Evolutionary conservation across 2,797 vertebrate species (phyloP).

Genomic region (Threskiornis aethiopicus): DNA sequence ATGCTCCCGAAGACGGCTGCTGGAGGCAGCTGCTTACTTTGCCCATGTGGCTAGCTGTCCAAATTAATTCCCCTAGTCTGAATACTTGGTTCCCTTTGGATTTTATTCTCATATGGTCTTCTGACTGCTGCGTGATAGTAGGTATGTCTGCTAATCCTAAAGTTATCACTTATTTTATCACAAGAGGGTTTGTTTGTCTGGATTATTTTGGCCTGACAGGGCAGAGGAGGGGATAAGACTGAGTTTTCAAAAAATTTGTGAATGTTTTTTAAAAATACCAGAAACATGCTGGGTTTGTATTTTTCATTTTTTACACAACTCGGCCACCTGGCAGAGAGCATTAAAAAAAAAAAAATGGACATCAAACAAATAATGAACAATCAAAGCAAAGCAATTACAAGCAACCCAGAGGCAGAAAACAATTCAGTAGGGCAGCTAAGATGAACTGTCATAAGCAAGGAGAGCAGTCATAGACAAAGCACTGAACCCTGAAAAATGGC

Average conservation of each 20-base stretch:
- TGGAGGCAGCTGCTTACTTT: neutral
- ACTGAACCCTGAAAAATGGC: neutral
- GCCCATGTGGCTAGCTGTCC: neutral
- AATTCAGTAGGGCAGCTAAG: neutral
- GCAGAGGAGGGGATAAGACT: neutral
- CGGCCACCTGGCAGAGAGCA: neutral
- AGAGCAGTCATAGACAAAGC: neutral
- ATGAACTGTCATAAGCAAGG: slow-evolving; percentile 4
- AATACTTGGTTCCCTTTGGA: neutral
- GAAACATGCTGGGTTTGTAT: neutral
- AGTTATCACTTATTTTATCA: neutral
- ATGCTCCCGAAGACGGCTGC: neutral
- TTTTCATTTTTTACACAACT: neutral
- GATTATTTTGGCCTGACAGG: neutral
- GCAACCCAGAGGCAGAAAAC: slow-evolving; percentile 24
- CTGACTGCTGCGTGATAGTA: neutral
- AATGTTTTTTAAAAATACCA: neutral
- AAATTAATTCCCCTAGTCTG: neutral
- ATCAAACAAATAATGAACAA: slow-evolving; percentile 42
- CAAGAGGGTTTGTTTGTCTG: neutral
- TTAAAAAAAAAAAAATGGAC: neutral
- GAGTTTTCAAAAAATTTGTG: neutral
- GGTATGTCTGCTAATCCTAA: neutral
- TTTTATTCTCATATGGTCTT: neutral
- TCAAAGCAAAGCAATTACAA: slow-evolving; percentile 28